phyloP scores from a whole-genome alignment of 2,113 vertebrate genomes.

The Gorsachius goisagi region DNA sequence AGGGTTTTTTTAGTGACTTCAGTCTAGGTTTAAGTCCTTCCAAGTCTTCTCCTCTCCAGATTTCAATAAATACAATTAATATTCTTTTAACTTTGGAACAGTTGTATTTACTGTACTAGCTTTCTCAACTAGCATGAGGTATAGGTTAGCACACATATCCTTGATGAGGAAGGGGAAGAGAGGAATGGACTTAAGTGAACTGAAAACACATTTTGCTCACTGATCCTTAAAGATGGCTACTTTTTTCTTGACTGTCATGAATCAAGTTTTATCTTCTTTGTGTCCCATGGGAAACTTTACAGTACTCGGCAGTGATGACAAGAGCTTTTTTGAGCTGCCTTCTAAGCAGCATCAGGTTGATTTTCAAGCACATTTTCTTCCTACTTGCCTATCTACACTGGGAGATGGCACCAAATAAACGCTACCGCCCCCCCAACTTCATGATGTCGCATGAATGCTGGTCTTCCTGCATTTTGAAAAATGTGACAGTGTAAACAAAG shows the following conservation, averaged over 20 bases:
- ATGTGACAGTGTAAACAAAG: not conserved
- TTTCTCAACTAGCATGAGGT: not conserved
- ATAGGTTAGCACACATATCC: not conserved
- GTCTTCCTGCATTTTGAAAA: not conserved
- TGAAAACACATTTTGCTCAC: not conserved
- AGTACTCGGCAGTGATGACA: not conserved
- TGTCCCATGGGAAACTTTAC: not conserved
- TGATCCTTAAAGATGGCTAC: accelerated
- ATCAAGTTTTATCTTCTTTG: not conserved
- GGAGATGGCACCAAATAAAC: not conserved
- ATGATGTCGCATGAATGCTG: not conserved
- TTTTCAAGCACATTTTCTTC: not conserved
- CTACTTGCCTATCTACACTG: not conserved
- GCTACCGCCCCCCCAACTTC: not conserved
- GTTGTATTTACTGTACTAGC: not conserved
- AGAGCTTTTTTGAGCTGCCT: not conserved
- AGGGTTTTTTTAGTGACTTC: not conserved
- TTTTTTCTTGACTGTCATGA: not conserved
- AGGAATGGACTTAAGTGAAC: not conserved
- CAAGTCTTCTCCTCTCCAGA: not conserved
- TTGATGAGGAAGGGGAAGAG: not conserved
- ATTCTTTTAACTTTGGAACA: not conserved
- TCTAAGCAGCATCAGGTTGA: not conserved
- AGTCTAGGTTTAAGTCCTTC: not conserved
- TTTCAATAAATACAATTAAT: not conserved